Evolutionary conservation across 2,888 invertebrate species (phyloP), one percentile per base, ranked within the genome.

Genomic region (Philaethria dido): DNA sequence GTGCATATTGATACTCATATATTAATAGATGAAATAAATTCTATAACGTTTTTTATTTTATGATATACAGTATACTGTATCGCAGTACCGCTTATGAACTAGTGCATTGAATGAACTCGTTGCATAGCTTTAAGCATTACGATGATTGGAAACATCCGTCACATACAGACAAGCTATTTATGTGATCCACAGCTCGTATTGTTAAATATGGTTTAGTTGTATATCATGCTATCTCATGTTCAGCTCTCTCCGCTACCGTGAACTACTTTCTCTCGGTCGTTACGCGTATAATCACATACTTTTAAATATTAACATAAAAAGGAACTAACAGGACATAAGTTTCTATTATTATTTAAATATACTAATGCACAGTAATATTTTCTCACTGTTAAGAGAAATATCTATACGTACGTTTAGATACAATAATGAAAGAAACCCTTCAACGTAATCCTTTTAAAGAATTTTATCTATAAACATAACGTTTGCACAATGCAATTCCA

Each of bases 351-450:
- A 18, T 29, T 52, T 11, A 29, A 0, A 33, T 52, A 33, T 16
- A 13, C 11, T n/a, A n/a, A 50, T 33, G 13, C 0, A 5, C 52
- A 52, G 0, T 16, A n/a, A 52, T 29, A n/a, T 50, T 25, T 25
- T 25, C 50, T 25, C 2, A 3, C 8, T 3, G 16, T n/a, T n/a
- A 50, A 50, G 25, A 33, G 16, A 52, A 13, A 33, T 33, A 13
- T 29, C 29, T 52, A 52, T 29, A 29, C n/a, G n/a, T 1, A 29
- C 20, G 5, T 22, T 9, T n/a, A n/a, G 22, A 4, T 42, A 20
- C n/a, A 42, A n/a, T 11, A 13, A 42, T 16, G 87, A 89, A 89
- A 80, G 87, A 89, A 89, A 80, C 86, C 86, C 73, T 76, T 77
- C 80, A 82, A 79, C 72, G 69, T 79, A 86, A 88, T 87, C 86